Conservation (phyloP, 2,797 vertebrate species). For the Tenualosa ilisha region DNA sequence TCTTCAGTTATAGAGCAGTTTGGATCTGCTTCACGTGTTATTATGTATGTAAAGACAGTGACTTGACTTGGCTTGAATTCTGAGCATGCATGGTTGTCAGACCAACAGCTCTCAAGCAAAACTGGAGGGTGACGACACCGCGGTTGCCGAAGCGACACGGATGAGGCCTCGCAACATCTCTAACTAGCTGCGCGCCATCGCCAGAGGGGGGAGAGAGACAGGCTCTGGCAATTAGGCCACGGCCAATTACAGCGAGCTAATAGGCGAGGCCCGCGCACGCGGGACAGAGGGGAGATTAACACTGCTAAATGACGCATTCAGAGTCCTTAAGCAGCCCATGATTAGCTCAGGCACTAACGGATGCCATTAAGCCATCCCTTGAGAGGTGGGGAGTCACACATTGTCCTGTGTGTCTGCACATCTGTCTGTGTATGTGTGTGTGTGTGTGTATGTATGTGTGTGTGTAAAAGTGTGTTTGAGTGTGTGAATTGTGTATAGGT, state of each 20-base stretch:
- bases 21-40: too few relatives aligned
- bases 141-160: not conserved
- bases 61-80: not conserved
- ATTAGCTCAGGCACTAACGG: conserved; percentile 34
- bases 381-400: not conserved
- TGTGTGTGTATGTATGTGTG: not conserved
- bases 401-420: conserved; percentile 10
- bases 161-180: not conserved
- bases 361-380: not conserved
- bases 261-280: not conserved
- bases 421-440: conserved; percentile 8
- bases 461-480: not conserved
- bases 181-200: not conserved
- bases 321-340: conserved; percentile 42
- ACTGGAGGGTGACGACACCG: not conserved
- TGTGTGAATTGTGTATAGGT: not conserved
- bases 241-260: conserved; percentile 40
- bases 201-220: conserved; percentile 17
- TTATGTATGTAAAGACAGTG: too few relatives aligned
- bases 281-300: conserved; percentile 29
- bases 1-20: too few relatives aligned
- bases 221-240: conserved; percentile 38
- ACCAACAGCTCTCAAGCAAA: not conserved
- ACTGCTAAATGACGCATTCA: conserved; percentile 40
- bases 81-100: not conserved